Base-by-base conservation (phyloP, 1,140 invertebrate species). In the Olivierus martensii region DNA sequence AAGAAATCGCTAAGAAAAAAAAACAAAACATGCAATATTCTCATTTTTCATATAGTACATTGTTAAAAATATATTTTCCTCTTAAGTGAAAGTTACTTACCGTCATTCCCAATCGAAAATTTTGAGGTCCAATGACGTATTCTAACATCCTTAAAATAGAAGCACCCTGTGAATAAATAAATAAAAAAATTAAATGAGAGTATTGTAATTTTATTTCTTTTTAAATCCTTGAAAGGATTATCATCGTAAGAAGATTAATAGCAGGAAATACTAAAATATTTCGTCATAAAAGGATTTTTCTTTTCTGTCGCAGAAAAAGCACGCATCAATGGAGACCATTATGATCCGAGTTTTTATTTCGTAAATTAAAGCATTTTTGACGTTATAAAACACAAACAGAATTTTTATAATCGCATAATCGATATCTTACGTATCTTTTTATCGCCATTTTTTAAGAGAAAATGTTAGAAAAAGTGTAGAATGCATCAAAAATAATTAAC, bases 131-230 rank as follows among this genome's bases (percentile, higher is more conserved):
- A 28, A 93, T 75, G 61, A 92, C 84, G 55, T 81, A 74, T 66
- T 92, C 82, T 61, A 95, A 71, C 92, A 96, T 96, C 46, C 90
- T 73, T 39, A 96, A 76, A 15, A 96, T 70, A 18, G 86, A 81
- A 0, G 85, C 81, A 36, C 91, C 91, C 82, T 90, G 60, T 21
- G 66, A 67, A n/a, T n/a, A n/a, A n/a, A n/a, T n/a, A 50, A 56
- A 49, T 52, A 56, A 21, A 12, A 44, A 19, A n/a, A n/a, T 43
- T 35, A 55, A 37, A 17, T 28, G 10, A 15, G 22, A 18, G 17
- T 28, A 17, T 2, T 44, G 7, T 19, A 45, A 46, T 37, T 17
- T 17, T n/a, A n/a, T n/a, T n/a, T n/a, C n/a, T n/a, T 17, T 22
- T 36, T 46, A 3, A 53, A 28, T 19, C 28, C 28, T 28, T 28